Base-by-base conservation (phyloP, 2,113 vertebrate genomes). In the Chloropsis hardwickii region DNA sequence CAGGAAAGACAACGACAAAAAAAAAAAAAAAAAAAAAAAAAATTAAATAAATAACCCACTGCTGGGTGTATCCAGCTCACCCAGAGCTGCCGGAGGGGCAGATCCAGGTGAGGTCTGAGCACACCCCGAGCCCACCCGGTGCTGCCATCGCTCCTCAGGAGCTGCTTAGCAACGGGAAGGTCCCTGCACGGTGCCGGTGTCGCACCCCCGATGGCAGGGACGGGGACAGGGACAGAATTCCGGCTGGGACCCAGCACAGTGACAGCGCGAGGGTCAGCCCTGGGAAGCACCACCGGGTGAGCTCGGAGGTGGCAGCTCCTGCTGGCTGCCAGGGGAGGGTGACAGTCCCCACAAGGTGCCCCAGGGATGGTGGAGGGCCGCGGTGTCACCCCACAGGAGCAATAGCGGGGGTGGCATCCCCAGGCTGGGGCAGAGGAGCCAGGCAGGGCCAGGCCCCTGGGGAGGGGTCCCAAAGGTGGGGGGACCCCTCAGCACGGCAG, bases 211-310 rank as follows among this genome's bases (percentile, higher is more conserved):
- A 14, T 17, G 23, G 20, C 18, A 1, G 16, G 67, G 17, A 17
- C 8, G 0, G 48, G 35, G 39, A 11, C 5, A 0, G 0, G 0
- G 42, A 58, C 21, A 1, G 12, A 39, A 18, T 8, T 11, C 44
- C 58, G 8, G 35, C 53, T 1, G 69, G 60, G 37, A 16, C 1
- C 40, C 44, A 14, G 64, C 14, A 2, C 4, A 1, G 17, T 11
- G 18, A 14, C 33, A 2, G 29, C 3, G 60, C n/a, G 53, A 76
- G 64, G 39, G 11, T 54, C 2, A 6, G 64, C 1, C 0, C 14
- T 21, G 53, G 33, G 70, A 50, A 74, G 61, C 2, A 20, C 1
- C 51, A 2, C 5, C 9, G 5, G 45, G 45, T 1, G 1, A 25
- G n/a, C 60, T 31, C 3, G 3, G 78, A 28, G 73, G 48, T 6